Evolutionary conservation across 2,797 vertebrate species (phyloP).

Genomic region (Myotis pilosus): DNA sequence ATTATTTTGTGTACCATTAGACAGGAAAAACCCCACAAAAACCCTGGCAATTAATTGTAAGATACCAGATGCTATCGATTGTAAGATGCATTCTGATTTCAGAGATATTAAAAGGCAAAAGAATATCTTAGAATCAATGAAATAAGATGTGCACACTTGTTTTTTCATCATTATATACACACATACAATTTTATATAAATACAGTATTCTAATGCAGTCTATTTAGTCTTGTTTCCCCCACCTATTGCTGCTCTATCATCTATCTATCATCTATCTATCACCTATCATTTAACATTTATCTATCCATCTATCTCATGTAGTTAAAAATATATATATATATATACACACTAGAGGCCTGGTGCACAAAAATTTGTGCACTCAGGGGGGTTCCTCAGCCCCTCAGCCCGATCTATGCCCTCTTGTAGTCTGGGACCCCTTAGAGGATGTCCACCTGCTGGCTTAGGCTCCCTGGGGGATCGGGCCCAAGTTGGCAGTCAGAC

Average conservation of each 20-base stretch:
- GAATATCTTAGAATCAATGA: background rate
- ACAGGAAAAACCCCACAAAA: background rate
- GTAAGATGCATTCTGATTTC: background rate
- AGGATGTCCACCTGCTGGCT: too few relatives aligned
- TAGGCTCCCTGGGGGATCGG: too few relatives aligned
- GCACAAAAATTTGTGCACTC: too few relatives aligned
- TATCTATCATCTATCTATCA: background rate
- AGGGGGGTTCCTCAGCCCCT: too few relatives aligned
- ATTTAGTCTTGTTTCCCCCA: background rate
- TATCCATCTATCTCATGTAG: background rate
- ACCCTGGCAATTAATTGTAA: background rate
- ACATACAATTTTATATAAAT: conserved; percentile 13
- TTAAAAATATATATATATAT: background rate
- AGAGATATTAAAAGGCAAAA: conserved; percentile 5
- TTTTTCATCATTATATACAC: background rate
- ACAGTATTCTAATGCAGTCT: background rate
- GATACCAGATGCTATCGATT: background rate
- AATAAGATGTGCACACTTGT: background rate
- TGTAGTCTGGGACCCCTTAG: too few relatives aligned
- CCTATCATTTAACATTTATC: background rate
- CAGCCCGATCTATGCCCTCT: too few relatives aligned
- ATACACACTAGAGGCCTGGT: too few relatives aligned
- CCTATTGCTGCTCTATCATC: background rate
- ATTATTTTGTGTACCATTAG: conserved; percentile 22
- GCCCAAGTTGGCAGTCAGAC: too few relatives aligned